Evolutionary conservation across 2,888 invertebrate species (phyloP).

Genomic region (Phortica okadai): DNA sequence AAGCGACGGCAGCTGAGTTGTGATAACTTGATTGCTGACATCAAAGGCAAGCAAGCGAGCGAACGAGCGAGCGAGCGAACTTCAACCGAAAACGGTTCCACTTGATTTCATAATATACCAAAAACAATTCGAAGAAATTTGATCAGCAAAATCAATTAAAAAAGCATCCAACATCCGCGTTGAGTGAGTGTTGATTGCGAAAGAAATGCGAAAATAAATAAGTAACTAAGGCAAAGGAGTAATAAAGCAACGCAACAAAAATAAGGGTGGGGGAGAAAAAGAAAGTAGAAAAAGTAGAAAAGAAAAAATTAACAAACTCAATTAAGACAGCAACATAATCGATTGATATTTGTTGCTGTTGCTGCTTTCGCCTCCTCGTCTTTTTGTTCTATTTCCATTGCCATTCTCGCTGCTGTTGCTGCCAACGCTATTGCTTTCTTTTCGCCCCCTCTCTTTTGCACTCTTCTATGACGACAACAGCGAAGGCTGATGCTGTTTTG

Average conservation of each 20-base stretch:
- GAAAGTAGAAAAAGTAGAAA: not conserved
- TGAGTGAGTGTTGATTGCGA: slow-evolving; percentile 11
- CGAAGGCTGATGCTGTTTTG: not conserved
- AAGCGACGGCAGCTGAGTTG: no score
- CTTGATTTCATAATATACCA: not conserved
- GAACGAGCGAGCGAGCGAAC: not conserved
- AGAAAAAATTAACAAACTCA: not conserved
- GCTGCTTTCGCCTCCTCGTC: not conserved
- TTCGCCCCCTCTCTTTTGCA: not conserved
- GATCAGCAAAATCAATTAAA: slow-evolving; percentile 26
- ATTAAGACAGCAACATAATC: slow-evolving; percentile 8
- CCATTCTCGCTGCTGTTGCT: not conserved
- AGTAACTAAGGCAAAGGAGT: not conserved
- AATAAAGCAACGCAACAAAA: not conserved
- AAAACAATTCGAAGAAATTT: not conserved
- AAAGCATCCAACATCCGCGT: not conserved
- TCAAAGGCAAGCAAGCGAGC: not conserved
- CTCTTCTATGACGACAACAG: not conserved
- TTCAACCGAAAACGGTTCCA: not conserved
- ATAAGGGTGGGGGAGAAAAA: not conserved
- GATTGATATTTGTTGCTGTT: not conserved
- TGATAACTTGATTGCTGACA: no score
- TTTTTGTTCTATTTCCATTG: not conserved
- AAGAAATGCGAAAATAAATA: not conserved
- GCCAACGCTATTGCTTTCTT: not conserved